These are phyloP conservation scores for Anticlea derivata DNA, from an alignment of 2,888 invertebrate genomes.

Conservation along the genomic window DNA sequence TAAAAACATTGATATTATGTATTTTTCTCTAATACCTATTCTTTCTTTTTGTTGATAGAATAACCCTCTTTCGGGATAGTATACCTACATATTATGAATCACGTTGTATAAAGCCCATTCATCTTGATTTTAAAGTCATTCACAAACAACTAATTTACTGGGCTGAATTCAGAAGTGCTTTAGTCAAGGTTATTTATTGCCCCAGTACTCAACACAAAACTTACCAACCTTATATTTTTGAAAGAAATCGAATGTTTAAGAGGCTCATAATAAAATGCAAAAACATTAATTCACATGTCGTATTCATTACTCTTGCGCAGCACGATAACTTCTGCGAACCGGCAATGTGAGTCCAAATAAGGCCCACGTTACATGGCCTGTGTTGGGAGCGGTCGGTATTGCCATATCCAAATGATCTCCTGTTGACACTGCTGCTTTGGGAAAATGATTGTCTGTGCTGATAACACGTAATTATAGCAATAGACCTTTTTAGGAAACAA, in stretches of 20 bases:
- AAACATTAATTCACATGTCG: constrained; percentile 8
- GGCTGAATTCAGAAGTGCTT: too few relatives aligned
- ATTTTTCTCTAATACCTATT: too few relatives aligned
- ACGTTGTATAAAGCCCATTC: too few relatives aligned
- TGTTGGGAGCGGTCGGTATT: constrained; percentile 40
- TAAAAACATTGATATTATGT: too few relatives aligned
- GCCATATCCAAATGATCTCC: constrained; percentile 44
- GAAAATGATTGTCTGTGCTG: constrained; percentile 26
- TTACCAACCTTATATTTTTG: background rate
- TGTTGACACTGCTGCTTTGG: constrained; percentile 33
- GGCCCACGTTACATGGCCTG: constrained; percentile 32
- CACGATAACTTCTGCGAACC: constrained; percentile 25
- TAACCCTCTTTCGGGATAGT: too few relatives aligned
- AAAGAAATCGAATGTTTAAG: background rate
- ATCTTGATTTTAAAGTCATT: too few relatives aligned
- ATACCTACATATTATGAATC: too few relatives aligned
- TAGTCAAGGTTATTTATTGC: too few relatives aligned
- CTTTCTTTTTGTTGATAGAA: too few relatives aligned
- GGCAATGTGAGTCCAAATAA: constrained; percentile 31
- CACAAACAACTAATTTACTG: too few relatives aligned
- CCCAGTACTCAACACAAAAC: too few relatives aligned
- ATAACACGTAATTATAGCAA: constrained; percentile 40
- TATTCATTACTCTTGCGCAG: constrained; percentile 27
- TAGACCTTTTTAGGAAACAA: too few relatives aligned
- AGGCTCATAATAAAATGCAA: background rate